These are phyloP conservation scores for Anoura caudifer DNA, from an alignment of 2,113 vertebrate species.

Conservation along the genomic window DNA sequence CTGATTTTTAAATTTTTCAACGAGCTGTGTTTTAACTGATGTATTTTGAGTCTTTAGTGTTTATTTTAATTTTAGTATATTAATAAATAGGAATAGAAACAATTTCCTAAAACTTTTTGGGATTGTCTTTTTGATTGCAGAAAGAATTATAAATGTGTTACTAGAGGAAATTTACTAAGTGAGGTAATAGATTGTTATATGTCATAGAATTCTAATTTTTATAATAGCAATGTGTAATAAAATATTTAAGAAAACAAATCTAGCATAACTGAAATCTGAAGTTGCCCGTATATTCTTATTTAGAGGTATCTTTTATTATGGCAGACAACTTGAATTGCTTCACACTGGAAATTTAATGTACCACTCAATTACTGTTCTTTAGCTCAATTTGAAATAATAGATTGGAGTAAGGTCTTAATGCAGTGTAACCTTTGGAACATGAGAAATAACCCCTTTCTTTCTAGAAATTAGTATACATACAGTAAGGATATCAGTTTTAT, in stretches of 20 bases:
- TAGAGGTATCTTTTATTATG: conserved; percentile 73
- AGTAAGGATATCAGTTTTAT: conserved; percentile 74
- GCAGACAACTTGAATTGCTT: conserved; percentile 77
- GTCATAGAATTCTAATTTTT: conserved; percentile 71
- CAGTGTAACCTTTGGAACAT: conserved; percentile 84
- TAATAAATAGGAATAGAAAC: neutral
- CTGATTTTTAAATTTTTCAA: conserved; percentile 50
- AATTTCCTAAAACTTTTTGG: conserved; percentile 20
- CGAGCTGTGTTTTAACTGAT: conserved; percentile 30
- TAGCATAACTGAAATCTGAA: conserved; percentile 76
- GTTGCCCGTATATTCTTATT: conserved; percentile 79
- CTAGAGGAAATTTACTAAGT: conserved; percentile 43
- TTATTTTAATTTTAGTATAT: conserved; percentile 16
- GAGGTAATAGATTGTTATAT: conserved; percentile 43
- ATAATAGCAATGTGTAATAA: conserved; percentile 70
- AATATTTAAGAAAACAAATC: conserved; percentile 79
- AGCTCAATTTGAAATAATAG: conserved; percentile 83
- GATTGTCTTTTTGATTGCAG: conserved; percentile 47
- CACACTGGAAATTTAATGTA: conserved; percentile 80
- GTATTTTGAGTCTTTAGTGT: neutral
- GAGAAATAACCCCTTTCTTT: conserved; percentile 80
- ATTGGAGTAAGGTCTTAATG: conserved; percentile 83
- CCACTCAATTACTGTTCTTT: conserved; percentile 85
- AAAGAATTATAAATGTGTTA: conserved; percentile 38
- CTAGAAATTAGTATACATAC: conserved; percentile 69